Percentiles rank a stretch among this genome's conserved stretches.
Evolutionary conservation across 2,888 invertebrate species (phyloP).

Genomic region (Cecidostiba fungosa): DNA sequence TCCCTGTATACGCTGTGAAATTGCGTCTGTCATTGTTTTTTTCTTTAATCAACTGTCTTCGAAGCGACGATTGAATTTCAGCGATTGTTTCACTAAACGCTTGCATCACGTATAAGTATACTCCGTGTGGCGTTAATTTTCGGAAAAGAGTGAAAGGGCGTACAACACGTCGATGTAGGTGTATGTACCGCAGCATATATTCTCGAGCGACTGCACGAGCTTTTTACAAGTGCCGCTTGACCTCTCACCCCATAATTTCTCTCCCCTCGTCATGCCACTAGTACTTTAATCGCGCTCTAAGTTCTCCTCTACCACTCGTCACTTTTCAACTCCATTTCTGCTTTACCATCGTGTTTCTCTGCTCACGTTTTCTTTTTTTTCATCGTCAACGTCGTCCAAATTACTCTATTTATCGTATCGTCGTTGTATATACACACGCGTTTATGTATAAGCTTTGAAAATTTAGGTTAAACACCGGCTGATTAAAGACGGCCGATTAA

Average conservation of each 20-base stretch:
- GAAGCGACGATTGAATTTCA: conserved; percentile 40
- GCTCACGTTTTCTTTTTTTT: conserved; percentile 14
- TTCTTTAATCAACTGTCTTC: conserved; percentile 47
- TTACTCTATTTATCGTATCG: not conserved
- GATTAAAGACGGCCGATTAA: conserved; percentile 44
- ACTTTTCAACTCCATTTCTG: conserved; percentile 27
- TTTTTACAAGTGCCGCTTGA: conserved; percentile 67
- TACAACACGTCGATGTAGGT: conserved; percentile 40
- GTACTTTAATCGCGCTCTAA: conserved; percentile 53
- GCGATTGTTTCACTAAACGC: not conserved
- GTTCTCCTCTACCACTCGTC: not conserved
- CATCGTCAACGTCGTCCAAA: not conserved
- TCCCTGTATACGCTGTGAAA: not conserved
- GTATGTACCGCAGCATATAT: conserved; percentile 8
- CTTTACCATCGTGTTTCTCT: not conserved
- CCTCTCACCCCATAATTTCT: conserved; percentile 52
- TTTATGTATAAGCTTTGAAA: not conserved
- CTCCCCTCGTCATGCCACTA: not conserved
- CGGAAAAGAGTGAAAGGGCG: not conserved
- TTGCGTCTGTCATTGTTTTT: conserved; percentile 36
- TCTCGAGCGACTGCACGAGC: conserved; percentile 45
- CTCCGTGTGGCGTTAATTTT: conserved; percentile 14
- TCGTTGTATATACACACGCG: not conserved
- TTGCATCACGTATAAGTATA: not conserved
- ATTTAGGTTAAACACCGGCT: not conserved